Percentiles rank a stretch among this genome's conserved stretches.
These are phyloP conservation scores for Dolichotis patagonum DNA, from an alignment of 2,113 vertebrate species.

Conservation along the genomic window DNA sequence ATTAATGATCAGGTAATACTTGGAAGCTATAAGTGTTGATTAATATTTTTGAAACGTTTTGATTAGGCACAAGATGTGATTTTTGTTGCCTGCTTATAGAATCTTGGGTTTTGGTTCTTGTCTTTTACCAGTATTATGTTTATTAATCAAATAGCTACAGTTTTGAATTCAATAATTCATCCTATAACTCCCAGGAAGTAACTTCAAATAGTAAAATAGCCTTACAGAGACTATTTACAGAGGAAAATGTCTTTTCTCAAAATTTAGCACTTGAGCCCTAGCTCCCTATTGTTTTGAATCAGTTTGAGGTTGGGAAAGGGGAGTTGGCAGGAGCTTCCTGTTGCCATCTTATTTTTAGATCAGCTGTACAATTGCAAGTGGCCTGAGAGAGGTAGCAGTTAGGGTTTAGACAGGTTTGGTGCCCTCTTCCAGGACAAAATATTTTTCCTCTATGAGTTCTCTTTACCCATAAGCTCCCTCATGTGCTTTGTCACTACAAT, in stretches of 20 bases:
- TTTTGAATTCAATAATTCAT: slow-evolving; percentile 14
- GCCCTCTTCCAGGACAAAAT: neutral
- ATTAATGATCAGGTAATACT: slow-evolving; percentile 42
- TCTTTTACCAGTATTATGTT: neutral
- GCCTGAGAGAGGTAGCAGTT: neutral
- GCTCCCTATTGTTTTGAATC: neutral
- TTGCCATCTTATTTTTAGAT: slow-evolving; percentile 7
- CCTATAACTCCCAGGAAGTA: neutral
- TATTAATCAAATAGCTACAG: slow-evolving; percentile 30
- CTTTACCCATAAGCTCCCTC: slow-evolving; percentile 17
- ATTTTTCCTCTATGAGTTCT: neutral
- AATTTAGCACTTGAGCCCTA: neutral
- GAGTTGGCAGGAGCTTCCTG: neutral
- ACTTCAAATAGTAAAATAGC: neutral
- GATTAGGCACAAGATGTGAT: neutral
- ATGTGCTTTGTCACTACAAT: neutral
- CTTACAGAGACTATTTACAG: neutral
- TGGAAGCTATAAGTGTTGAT: neutral
- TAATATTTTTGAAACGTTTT: slow-evolving; percentile 47
- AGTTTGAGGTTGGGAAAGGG: neutral
- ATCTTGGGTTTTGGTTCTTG: neutral
- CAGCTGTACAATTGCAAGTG: neutral
- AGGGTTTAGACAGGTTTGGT: neutral
- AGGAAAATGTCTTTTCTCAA: slow-evolving; percentile 13
- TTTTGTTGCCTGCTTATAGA: neutral